A percentile compares a stretch with the other conserved stretches of the same genome.
phyloP scores from a whole-genome alignment of 2,797 vertebrate genomes.

The Catharus ustulatus region DNA sequence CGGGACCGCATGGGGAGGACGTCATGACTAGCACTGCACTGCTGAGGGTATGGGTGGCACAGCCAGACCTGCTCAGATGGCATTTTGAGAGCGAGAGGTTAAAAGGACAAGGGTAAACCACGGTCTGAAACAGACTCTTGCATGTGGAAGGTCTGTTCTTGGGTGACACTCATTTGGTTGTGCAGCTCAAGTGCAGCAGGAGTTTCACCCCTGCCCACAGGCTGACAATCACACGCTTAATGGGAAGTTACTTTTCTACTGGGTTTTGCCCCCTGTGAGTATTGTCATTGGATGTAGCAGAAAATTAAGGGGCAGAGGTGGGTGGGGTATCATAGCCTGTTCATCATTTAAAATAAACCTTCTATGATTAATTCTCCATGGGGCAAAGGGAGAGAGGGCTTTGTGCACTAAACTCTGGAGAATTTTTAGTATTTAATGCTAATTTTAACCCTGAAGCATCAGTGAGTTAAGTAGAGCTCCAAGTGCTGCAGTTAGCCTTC shows the following conservation, averaged over 20 bases:
- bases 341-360: neutral
- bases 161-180: constrained; percentile 6
- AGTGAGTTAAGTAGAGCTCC: neutral
- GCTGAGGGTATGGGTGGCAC: neutral
- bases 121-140: neutral
- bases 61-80: neutral
- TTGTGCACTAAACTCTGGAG: neutral
- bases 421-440: constrained; percentile 1
- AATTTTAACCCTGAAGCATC: constrained; percentile 4
- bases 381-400: neutral
- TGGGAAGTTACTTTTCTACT: constrained; percentile 33
- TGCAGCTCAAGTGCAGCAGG: neutral
- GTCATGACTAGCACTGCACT: accelerated
- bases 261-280: constrained; percentile 4
- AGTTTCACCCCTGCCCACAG: constrained; percentile 21
- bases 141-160: neutral
- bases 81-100: neutral
- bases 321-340: neutral
- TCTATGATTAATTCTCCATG: neutral
- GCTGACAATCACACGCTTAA: neutral
- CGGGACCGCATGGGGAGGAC: accelerated
- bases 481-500: neutral
- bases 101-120: constrained; percentile 41
- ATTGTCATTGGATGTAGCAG: neutral
- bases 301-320: neutral